A percentile compares a stretch with the other conserved stretches of the same genome.
These are phyloP conservation scores for Oncorhynchus clarkii DNA, from an alignment of 2,113 vertebrate species.

Conservation along the genomic window DNA sequence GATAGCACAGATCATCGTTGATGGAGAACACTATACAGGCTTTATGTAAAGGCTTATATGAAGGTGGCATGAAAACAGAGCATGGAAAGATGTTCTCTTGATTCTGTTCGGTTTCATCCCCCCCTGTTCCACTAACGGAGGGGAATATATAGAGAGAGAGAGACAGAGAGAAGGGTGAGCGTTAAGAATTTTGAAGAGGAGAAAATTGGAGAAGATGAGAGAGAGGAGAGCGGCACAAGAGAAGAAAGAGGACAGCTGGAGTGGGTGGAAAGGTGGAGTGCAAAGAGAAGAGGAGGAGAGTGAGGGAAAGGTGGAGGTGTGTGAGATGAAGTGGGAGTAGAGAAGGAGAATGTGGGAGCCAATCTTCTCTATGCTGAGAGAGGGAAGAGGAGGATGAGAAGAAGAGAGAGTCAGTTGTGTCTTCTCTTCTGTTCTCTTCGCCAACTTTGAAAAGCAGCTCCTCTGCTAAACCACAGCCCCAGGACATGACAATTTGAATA, in stretches of 20 bases:
- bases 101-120: slow-evolving; percentile 8
- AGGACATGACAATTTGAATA: slow-evolving; percentile 68
- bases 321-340: slow-evolving; percentile 37
- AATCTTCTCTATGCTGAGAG: slow-evolving; percentile 46
- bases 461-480: slow-evolving; percentile 65
- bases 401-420: slow-evolving; percentile 38
- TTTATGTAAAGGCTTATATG: neutral
- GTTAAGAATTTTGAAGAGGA: neutral
- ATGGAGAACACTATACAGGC: slow-evolving; percentile 48
- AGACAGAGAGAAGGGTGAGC: neutral
- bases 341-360: slow-evolving; percentile 41
- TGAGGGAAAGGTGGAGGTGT: slow-evolving; percentile 22
- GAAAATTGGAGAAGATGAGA: neutral
- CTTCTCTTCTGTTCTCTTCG: slow-evolving; percentile 41
- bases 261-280: neutral
- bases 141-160: neutral
- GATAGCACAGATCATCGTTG: slow-evolving; percentile 27
- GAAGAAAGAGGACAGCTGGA: neutral
- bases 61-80: slow-evolving; percentile 24
- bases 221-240: neutral
- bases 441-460: slow-evolving; percentile 69
- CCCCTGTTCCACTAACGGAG: neutral
- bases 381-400: slow-evolving; percentile 57
- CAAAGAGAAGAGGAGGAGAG: slow-evolving; percentile 28
- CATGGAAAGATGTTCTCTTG: slow-evolving; percentile 39